A percentile compares a stretch with the other conserved stretches of the same genome.
Conservation (phyloP, 1,140 invertebrate genomes). For the Euura lappo region DNA sequence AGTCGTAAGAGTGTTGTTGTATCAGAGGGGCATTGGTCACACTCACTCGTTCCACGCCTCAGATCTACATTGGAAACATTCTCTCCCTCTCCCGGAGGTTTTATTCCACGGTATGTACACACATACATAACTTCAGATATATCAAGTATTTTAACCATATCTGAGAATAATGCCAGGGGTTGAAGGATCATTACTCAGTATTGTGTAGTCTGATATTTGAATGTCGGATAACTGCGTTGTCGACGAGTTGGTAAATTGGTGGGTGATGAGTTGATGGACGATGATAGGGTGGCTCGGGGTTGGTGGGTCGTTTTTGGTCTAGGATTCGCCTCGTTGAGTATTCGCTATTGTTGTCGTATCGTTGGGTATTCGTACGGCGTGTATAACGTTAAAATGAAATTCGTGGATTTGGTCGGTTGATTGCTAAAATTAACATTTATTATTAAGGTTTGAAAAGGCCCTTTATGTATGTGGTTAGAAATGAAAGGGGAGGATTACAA, state of each 20-base stretch:
- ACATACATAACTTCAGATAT: too few species aligned
- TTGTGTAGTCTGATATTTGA: too few species aligned
- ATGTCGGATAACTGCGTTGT: too few species aligned
- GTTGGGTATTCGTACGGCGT: not conserved
- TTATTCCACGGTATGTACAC: too few species aligned
- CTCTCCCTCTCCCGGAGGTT: too few species aligned
- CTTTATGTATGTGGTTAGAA: not conserved
- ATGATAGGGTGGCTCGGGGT: not conserved
- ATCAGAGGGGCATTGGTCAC: not conserved
- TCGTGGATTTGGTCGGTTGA: not conserved
- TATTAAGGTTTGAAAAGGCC: not conserved
- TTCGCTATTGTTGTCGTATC: not conserved
- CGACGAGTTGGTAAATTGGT: not conserved
- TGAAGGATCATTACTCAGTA: too few species aligned
- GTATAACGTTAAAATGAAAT: not conserved
- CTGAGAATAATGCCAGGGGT: too few species aligned
- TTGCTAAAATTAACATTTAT: slow-evolving; percentile 7
- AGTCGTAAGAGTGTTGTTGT: not conserved
- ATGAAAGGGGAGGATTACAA: not conserved
- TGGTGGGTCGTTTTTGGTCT: not conserved
- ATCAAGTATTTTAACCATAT: too few species aligned
- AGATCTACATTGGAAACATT: too few species aligned
- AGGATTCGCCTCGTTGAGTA: not conserved
- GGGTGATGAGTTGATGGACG: not conserved
- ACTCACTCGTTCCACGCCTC: too few species aligned